Base-by-base conservation (phyloP, 2,888 invertebrate genomes). In the Chaetogeoica ovagalla region DNA sequence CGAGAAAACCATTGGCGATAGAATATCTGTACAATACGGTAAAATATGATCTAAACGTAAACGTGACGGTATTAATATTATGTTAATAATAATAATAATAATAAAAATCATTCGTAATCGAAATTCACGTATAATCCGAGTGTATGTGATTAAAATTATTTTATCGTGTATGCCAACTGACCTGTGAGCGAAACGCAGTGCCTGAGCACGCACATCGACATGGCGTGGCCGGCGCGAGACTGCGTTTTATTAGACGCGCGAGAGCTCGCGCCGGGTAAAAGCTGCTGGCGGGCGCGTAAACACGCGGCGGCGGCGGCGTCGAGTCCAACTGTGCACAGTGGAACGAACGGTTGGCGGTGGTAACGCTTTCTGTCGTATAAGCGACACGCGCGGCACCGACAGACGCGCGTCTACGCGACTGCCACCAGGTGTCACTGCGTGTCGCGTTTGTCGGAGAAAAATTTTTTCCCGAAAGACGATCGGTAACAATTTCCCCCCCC, bases 391-490 rank as follows among this genome's bases (percentile, higher is more conserved):
- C 69, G 52, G 69, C 21, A 52, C 37, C 52, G 17, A 52, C 37
- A 52, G 17, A 11, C 17, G 39, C 55, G 8, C 7, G 30, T 43
- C 17, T 63, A n/a, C 7, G 17, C 60, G 48, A 69, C 69, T 70
- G 77, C 77, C 77, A 21, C 77, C 69, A 77, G 77, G 77, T 68
- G 77, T 77, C 77, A 77, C 77, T 77, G 52, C 69, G 43, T 62
- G 77, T 77, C 60, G 60, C 23, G 75, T 83, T 82, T 84, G 17
- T 39, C 11, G n/a, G 37, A 63, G 21, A 59, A 63, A 9, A 55
- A 6, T 48, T 15, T 11, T 48, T 48, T 11, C 13, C 11, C 43
- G 7, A 9, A 13, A n/a, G n/a, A n/a, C n/a, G n/a, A n/a, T n/a
- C n/a, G n/a, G n/a, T n/a, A n/a, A n/a, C n/a, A n/a, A n/a, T n/a